phyloP scores from a whole-genome alignment of 2,888 invertebrate genomes.

The Cephus pulcher region DNA sequence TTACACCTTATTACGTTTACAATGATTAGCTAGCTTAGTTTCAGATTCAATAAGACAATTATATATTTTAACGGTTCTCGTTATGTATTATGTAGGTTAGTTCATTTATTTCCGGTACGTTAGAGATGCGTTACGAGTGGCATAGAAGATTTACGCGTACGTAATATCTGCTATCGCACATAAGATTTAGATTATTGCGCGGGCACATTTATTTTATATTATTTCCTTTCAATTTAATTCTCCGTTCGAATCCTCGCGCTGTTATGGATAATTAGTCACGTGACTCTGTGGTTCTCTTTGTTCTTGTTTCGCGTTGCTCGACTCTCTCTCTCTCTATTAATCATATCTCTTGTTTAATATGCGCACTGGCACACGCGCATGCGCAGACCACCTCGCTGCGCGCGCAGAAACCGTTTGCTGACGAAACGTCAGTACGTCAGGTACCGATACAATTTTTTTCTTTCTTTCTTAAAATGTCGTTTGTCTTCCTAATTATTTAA shows the following conservation, averaged over 20 bases:
- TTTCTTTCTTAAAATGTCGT: not conserved
- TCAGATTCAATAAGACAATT: slow-evolving; percentile 34
- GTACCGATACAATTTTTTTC: not conserved
- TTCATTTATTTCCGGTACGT: slow-evolving; percentile 1
- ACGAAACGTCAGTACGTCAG: not conserved
- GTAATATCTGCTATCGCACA: slow-evolving; percentile 10
- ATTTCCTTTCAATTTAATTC: slow-evolving; percentile 11
- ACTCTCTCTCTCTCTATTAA: slow-evolving; percentile 16
- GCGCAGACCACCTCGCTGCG: not conserved
- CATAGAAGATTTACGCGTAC: slow-evolving; percentile 3
- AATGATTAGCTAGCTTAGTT: slow-evolving; percentile 33
- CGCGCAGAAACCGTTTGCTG: not conserved
- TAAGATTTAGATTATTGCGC: slow-evolving; percentile 24
- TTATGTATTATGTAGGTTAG: not conserved
- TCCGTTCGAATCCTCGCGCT: not conserved
- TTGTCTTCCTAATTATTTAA: not conserved
- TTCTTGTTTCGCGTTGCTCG: slow-evolving; percentile 28
- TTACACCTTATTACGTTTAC: slow-evolving; percentile 19
- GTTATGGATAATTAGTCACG: not conserved
- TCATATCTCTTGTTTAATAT: slow-evolving; percentile 21
- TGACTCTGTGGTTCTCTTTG: slow-evolving; percentile 11
- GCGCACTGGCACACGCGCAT: slow-evolving; percentile 16
- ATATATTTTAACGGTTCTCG: slow-evolving; percentile 17
- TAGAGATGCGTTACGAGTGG: slow-evolving; percentile 8
- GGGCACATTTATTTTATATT: slow-evolving; percentile 15